A percentile compares a stretch with the other conserved stretches of the same genome.
Evolutionary conservation across 2,113 vertebrate genomes (phyloP).

Genomic region (Engystomops pustulosus): DNA sequence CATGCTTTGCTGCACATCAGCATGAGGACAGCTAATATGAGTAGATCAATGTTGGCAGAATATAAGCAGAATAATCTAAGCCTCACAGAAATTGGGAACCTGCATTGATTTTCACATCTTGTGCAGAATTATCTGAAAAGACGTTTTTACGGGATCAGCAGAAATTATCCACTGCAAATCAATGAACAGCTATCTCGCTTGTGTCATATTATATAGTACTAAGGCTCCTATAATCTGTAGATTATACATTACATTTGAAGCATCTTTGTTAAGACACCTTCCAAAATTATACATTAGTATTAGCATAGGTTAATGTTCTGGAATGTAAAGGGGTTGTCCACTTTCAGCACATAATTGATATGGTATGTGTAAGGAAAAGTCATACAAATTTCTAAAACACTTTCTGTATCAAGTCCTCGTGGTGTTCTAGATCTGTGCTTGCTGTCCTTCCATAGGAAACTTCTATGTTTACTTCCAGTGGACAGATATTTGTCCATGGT

Average conservation of each 20-base stretch:
- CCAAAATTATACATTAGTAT: too few species aligned
- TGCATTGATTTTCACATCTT: conserved; percentile 58
- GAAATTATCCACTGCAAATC: conserved; percentile 44
- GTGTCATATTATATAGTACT: conserved; percentile 29
- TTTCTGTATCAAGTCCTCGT: too few species aligned
- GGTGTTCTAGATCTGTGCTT: too few species aligned
- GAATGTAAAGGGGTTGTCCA: too few species aligned
- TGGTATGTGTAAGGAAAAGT: too few species aligned
- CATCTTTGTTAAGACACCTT: not conserved
- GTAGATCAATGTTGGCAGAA: conserved; percentile 58
- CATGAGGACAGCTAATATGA: conserved; percentile 51
- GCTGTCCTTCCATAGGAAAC: too few species aligned
- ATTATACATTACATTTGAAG: conserved; percentile 19
- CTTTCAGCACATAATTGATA: too few species aligned
- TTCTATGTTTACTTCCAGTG: too few species aligned
- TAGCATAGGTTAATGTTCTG: too few species aligned
- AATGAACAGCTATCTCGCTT: conserved; percentile 43
- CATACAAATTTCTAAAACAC: too few species aligned
- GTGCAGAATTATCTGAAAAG: conserved; percentile 52
- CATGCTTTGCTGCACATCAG: conserved; percentile 52
- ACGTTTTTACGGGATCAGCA: conserved; percentile 53
- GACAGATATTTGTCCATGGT: too few species aligned
- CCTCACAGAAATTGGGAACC: conserved; percentile 50
- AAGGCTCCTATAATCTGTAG: not conserved
- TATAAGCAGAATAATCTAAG: conserved; percentile 53